Base-by-base conservation (phyloP, 1,140 invertebrate species). In the Drosophila mayri region DNA sequence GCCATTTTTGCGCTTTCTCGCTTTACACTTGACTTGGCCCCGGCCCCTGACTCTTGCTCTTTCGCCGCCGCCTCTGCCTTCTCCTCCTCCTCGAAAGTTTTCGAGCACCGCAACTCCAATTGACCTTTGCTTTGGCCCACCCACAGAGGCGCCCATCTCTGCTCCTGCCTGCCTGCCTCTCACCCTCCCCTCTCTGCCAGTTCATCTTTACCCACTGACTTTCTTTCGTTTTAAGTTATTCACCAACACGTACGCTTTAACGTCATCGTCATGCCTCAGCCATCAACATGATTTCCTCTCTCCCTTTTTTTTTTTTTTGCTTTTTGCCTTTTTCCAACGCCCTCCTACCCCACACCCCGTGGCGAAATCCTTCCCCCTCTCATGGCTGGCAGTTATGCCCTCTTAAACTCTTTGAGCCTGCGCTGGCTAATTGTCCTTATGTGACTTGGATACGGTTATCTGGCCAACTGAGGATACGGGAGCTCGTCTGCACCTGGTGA, bases 371-470 rank as follows among this genome's bases (percentile, higher is more conserved):
- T 25, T 25, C 25, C 46, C 52, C 38, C 20, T 18, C 20, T 18
- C 32, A 12, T 35, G 35, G 47, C 44, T 62, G 74, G 37, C 55
- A 71, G 76, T 71, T 79, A 73, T 79, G 77, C 58, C 58, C 75
- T 67, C 77, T 63, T 82, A 66, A 76, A 70, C 82, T 79, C 72
- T 85, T 86, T 75, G 79, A 86, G 66, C 47, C 73, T 49, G 32
- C 43, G 50, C 57, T 52, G 81, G 78, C 85, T 90, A 90, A 90
- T 90, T 90, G 85, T 90, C 81, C 81, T 90, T 90, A 85, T 90
- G 81, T 90, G 85, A 81, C 85, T 88, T 81, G 83, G 66, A 78
- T 88, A 72, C 78, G 76, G 73, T 80, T 87, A 86, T 86, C 75
- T 71, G 68, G 43, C 55, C 63, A 41, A 40, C 28, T 16, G 67